These are phyloP conservation scores for Conus ventricosus DNA, from an alignment of 1,140 invertebrate genomes.

Conservation along the genomic window DNA sequence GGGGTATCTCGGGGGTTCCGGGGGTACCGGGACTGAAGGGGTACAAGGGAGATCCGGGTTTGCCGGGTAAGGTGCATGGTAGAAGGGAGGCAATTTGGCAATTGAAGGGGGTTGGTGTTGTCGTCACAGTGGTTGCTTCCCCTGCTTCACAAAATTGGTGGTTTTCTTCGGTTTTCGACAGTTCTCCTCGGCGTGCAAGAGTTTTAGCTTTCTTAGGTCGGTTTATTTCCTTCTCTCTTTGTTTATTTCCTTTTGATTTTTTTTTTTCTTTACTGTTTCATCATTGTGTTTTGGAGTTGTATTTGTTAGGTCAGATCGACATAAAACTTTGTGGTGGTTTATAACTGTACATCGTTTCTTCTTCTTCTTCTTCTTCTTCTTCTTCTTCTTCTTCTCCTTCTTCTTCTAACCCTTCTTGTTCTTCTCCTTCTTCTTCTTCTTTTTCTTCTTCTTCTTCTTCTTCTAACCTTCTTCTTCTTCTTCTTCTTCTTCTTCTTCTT, in stretches of 20 bases:
- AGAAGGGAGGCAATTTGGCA: neutral
- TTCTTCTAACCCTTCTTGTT: too few species aligned
- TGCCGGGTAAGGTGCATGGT: conserved; percentile 11
- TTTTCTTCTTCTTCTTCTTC: too few species aligned
- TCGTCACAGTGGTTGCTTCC: neutral
- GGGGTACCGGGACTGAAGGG: conserved; percentile 40
- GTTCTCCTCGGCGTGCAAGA: too few species aligned
- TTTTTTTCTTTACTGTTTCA: neutral
- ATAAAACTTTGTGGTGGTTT: too few species aligned
- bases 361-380: too few species aligned
- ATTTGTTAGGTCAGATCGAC: too few species aligned
- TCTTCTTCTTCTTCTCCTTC: too few species aligned
- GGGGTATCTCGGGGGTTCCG: conserved; percentile 36
- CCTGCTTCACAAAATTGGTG: neutral
- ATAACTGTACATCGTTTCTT: too few species aligned
- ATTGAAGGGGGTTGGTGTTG: neutral
- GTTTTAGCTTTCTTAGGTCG: neutral
- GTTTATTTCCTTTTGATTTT: neutral
- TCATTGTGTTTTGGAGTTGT: too few species aligned
- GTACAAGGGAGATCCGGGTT: conserved; percentile 32
- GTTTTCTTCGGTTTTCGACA: neutral
- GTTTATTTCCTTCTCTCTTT: neutral
- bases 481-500: too few species aligned
- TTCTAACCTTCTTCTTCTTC: too few species aligned
- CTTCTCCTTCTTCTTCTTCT: too few species aligned